These are phyloP conservation scores for Astyanax mexicanus DNA, from an alignment of 2,797 vertebrate species.

Conservation along the genomic window DNA sequence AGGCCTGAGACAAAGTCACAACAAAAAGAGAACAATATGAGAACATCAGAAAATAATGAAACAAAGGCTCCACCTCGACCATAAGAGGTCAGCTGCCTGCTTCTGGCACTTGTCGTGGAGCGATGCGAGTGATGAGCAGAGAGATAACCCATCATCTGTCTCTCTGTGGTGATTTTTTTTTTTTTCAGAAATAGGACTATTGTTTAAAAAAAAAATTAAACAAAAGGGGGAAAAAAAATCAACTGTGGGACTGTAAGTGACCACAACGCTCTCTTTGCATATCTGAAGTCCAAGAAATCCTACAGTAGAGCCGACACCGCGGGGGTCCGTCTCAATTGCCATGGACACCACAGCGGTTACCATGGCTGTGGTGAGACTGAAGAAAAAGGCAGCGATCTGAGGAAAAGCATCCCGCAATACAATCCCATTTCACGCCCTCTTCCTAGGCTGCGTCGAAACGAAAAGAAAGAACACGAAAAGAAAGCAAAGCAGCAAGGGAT, in stretches of 20 bases:
- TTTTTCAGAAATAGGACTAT: background rate
- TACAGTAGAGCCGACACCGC: background rate
- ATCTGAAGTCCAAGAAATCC: conserved; percentile 4
- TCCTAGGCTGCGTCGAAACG: background rate
- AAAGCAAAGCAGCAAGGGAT: conserved; percentile 40
- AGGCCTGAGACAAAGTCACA: conserved; percentile 37
- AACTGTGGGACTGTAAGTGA: background rate
- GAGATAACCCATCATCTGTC: background rate
- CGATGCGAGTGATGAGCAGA: background rate
- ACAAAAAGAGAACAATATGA: background rate
- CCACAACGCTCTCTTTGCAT: background rate
- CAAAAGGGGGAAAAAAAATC: too few relatives aligned
- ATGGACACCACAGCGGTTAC: background rate
- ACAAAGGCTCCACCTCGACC: background rate
- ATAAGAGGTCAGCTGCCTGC: conserved; percentile 1
- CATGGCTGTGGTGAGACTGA: conserved; percentile 15
- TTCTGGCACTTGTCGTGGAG: conserved; percentile 12
- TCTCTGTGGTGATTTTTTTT: background rate
- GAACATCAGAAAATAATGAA: background rate
- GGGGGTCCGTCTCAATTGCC: conserved; percentile 5
- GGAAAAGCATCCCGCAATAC: conserved; percentile 11
- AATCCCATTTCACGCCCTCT: conserved; percentile 4
- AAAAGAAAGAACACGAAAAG: background rate
- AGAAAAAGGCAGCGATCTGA: conserved; percentile 8
- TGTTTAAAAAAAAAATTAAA: background rate